Percentiles rank a stretch among this genome's conserved stretches.
Evolutionary conservation across 2,797 vertebrate genomes (phyloP).

Genomic region (Pogonophryne albipinna): DNA sequence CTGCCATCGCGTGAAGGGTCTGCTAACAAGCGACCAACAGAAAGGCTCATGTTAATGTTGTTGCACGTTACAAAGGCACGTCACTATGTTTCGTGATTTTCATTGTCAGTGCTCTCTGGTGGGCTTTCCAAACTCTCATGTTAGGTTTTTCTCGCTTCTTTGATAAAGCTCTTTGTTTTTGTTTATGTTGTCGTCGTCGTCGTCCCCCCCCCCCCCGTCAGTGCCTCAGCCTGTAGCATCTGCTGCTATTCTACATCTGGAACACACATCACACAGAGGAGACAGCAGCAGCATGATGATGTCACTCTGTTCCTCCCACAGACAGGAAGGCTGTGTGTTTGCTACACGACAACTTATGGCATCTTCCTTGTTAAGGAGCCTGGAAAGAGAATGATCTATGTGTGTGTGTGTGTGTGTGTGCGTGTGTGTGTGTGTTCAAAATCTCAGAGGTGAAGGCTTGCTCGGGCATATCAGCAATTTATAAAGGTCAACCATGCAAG

Average conservation of each 20-base stretch:
- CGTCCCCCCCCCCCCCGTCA: neutral
- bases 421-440: neutral
- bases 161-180: no score
- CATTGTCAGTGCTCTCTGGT: no score
- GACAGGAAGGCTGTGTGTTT: slow-evolving; percentile 47
- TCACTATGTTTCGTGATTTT: no score
- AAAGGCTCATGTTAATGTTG: no score
- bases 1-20: no score
- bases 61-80: no score
- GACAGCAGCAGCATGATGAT: slow-evolving; percentile 57
- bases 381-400: neutral
- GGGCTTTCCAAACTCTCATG: no score
- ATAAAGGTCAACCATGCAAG: slow-evolving; percentile 1
- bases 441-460: slow-evolving; percentile 1
- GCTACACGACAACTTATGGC: slow-evolving; percentile 14
- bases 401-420: neutral
- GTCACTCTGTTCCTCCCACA: slow-evolving; percentile 47
- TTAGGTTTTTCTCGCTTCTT: no score
- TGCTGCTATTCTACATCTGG: slow-evolving; percentile 78
- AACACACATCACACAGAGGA: slow-evolving; percentile 72
- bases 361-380: neutral
- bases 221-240: slow-evolving; percentile 58
- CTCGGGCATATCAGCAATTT: neutral
- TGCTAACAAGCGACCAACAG: no score
- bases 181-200: no score